Conservation (phyloP, 1,140 invertebrate species). For the Eubasilissa regina region DNA sequence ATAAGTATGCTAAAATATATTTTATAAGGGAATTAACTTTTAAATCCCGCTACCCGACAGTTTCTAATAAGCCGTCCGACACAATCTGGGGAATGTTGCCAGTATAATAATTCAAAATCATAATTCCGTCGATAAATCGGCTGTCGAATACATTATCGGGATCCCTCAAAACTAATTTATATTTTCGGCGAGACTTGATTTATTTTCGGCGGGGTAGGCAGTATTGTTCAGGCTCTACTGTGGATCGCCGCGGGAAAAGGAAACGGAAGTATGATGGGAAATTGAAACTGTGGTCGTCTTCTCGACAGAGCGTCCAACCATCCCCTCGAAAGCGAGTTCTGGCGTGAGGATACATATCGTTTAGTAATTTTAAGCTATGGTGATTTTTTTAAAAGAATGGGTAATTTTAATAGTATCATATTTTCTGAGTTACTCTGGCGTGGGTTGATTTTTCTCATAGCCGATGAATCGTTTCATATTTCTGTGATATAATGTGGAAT, state of each 20-base stretch:
- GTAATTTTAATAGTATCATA: too few relatives aligned
- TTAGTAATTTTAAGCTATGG: not conserved
- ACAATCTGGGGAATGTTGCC: conserved; percentile 6
- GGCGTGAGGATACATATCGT: not conserved
- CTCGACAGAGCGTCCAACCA: conserved; percentile 8
- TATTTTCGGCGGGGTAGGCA: conserved; percentile 20
- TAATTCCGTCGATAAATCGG: conserved; percentile 39
- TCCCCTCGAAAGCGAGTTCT: conserved; percentile 12
- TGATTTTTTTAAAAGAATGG: too few relatives aligned
- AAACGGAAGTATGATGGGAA: conserved; percentile 45
- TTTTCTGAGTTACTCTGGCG: too few relatives aligned
- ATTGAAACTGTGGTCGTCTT: conserved; percentile 39
- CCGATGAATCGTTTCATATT: too few relatives aligned
- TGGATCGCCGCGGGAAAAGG: conserved; percentile 33
- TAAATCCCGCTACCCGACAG: conserved; percentile 20
- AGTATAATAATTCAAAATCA: conserved; percentile 44
- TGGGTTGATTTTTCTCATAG: too few relatives aligned
- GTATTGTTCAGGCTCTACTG: conserved; percentile 7
- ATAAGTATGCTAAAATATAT: conserved; percentile 28
- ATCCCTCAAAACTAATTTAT: conserved; percentile 46
- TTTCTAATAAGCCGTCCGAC: conserved; percentile 39
- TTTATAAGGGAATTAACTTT: conserved; percentile 27
- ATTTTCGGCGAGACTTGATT: conserved; percentile 29
- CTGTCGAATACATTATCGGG: conserved; percentile 43
- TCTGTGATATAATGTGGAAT: too few relatives aligned